Evolutionary conservation across 2,797 vertebrate species (phyloP).

Genomic region (Pitangus sulphuratus): DNA sequence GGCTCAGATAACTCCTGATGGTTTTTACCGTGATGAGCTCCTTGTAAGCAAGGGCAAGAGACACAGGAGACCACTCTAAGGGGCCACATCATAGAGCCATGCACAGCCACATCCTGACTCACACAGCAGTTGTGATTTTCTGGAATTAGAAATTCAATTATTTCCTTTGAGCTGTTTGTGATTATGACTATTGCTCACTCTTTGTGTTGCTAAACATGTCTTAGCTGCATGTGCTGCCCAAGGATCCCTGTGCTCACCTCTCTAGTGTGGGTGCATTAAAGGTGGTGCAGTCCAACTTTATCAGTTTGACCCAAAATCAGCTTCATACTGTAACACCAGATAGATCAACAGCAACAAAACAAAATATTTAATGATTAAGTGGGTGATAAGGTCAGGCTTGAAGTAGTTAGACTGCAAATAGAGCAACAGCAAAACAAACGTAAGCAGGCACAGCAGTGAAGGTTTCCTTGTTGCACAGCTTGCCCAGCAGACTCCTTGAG

Average conservation of each 20-base stretch:
- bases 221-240: neutral
- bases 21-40: neutral
- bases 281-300: neutral
- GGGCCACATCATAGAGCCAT: neutral
- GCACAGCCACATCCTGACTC: neutral
- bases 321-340: neutral
- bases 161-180: neutral
- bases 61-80: neutral
- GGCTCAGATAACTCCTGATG: neutral
- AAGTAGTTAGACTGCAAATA: neutral
- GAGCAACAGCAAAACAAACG: neutral
- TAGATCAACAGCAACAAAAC: neutral
- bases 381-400: neutral
- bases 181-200: neutral
- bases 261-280: neutral
- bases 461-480: neutral
- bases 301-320: neutral
- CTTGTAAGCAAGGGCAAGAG: neutral
- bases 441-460: neutral
- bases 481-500: neutral
- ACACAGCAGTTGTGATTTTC: neutral
- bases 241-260: neutral
- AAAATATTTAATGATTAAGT: constrained; percentile 31
- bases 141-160: neutral
- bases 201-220: neutral